Base-by-base conservation (phyloP, 1,140 invertebrate genomes). In the Hylaeus volcanicus region DNA sequence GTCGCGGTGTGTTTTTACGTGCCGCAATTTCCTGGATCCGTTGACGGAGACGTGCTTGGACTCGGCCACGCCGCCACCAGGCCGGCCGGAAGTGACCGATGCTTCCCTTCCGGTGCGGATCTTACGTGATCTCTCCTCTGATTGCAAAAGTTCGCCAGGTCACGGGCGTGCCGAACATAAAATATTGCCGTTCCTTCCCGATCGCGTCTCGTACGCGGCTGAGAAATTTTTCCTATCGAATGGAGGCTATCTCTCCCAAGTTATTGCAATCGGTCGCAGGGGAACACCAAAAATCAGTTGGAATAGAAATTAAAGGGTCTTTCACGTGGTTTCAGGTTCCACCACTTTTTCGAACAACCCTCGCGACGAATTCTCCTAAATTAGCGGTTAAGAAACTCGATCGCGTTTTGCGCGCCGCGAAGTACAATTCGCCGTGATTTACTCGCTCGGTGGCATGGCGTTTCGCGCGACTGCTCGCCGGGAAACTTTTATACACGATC, bases 131-230 rank as follows among this genome's bases (percentile, higher is more conserved):
- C 81, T 74, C 58, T 69, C 51, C 64, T 56, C 69, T 83, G 81
- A 88, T 88, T 88, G 87, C 81, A 58, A 85, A 87, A 88, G 81
- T 88, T 88, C 80, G n/a, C 74, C 74, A 51, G 51, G 69, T 1
- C 43, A 5, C 79, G 41, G 9, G 43, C 74, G 74, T 86, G 69
- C 63, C 65, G 51, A 37, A 84, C 26, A 26, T 26, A 26, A 26
- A 26, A 26, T 26, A 26, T 26, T 26, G 26, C 26, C 26, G 26
- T 26, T 26, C 26, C 26, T 26, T 26, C 26, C 26, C 26, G 26
- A 26, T 26, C 26, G 26, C 26, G 26, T 26, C 26, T 26, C 26
- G 26, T 26, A 26, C 26, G 26, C 26, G 26, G 26, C 26, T 26
- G 26, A 26, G 26, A 26, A 26, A 26, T 26, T 26, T 26, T 26